Percentiles rank a stretch among this genome's conserved stretches.
phyloP scores from a whole-genome alignment of 2,888 invertebrate species.

The Hymenopus coronatus region DNA sequence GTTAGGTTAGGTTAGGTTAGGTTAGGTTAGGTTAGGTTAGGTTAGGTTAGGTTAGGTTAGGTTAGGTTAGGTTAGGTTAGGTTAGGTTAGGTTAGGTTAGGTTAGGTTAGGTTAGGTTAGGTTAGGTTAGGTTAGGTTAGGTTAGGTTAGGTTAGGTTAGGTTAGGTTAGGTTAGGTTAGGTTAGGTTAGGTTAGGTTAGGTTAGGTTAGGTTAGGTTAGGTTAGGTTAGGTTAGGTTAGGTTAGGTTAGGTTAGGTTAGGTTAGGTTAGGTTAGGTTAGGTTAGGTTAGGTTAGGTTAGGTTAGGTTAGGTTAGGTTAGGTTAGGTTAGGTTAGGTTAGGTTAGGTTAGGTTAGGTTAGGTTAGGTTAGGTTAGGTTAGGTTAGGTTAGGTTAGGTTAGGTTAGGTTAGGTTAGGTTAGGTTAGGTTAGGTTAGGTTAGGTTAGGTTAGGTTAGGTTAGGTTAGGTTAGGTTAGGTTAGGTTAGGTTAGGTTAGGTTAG shows the following conservation, averaged over 20 bases:
- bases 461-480: slow-evolving; percentile 6
- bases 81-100: too few species aligned
- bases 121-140: slow-evolving; percentile 35
- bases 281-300: slow-evolving; percentile 33
- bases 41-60: too few species aligned
- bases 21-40: too few species aligned
- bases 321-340: slow-evolving; percentile 26
- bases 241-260: slow-evolving; percentile 31
- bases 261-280: slow-evolving; percentile 32
- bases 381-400: slow-evolving; percentile 12
- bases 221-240: slow-evolving; percentile 32
- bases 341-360: slow-evolving; percentile 1
- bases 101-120: neutral
- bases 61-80: too few species aligned
- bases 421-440: slow-evolving; percentile 25
- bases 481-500: too few species aligned
- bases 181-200: too few species aligned
- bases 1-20: too few species aligned
- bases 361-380: slow-evolving; percentile 11
- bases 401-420: slow-evolving; percentile 28
- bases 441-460: slow-evolving; percentile 19
- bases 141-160: slow-evolving; percentile 34
- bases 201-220: slow-evolving; percentile 37
- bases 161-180: too few species aligned
- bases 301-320: slow-evolving; percentile 32